Base-by-base conservation (phyloP, 1,140 invertebrate species). In the Calliphora vicina region DNA sequence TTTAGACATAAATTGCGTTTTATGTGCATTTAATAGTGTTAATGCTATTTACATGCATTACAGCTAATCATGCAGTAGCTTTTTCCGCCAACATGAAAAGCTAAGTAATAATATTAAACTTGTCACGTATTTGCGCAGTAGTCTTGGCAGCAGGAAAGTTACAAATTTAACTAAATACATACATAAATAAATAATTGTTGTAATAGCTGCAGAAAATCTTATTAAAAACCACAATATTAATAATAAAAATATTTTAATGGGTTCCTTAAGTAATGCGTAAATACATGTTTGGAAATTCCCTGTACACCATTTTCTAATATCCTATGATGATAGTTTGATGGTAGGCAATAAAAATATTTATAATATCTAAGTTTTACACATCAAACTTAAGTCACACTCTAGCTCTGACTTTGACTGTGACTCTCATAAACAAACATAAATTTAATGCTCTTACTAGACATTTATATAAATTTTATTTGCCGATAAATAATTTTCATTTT, bases 401-500 rank as follows among this genome's bases (percentile, higher is more conserved):
- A 15, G 45, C 15, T 6, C 50, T 57, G 50, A 57, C 50, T 57
- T 57, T 57, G 45, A n/a, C 50, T n/a, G 15, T 57, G n/a, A 12
- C 20, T 67, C 20, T 67, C 17, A 10, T 23, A 67, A 67, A 67
- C 20, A 25, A 67, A 67, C 61, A 67, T 25, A 25, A 67, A 23
- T 67, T 67, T 67, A 67, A 67, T 8, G 61, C n/a, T 67, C 20
- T 23, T 67, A 23, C n/a, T 23, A 67, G 61, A 67, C 61, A 23
- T 67, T 67, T 20, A 23, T 25, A 67, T 67, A 67, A 67, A 67
- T 23, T 23, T 67, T 2, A 23, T 67, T 67, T 23, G 20, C 23
- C 61, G 61, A 23, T 67, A 67, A 67, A 67, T 67, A 67, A 67
- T 67, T 67, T 67, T 67, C 61, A 67, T 67, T 67, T 67, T 67